Evolutionary conservation across 1,140 invertebrate species (phyloP).

Genomic region (Papilio aristodemus): DNA sequence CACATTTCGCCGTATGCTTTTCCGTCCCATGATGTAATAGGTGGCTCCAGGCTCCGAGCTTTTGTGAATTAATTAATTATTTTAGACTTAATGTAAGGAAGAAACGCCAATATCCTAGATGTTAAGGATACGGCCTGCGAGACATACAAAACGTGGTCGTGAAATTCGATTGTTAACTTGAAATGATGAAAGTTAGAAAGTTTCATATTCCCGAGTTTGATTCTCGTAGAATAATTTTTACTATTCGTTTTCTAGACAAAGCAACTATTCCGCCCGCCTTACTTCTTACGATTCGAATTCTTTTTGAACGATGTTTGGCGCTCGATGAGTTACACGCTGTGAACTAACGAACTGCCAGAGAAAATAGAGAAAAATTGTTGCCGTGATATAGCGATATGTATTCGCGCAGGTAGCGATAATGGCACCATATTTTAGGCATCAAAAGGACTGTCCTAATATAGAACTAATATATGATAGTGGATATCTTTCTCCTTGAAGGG

Average conservation of each 20-base stretch:
- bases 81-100: too few species aligned
- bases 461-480: neutral
- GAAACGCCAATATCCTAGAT: too few species aligned
- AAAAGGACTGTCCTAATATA: neutral
- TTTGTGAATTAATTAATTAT: too few species aligned
- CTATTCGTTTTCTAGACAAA: constrained; percentile 12
- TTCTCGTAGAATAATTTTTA: neutral
- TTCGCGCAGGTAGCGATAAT: constrained; percentile 20
- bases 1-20: too few species aligned
- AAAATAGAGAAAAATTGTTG: constrained; percentile 32
- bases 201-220: neutral
- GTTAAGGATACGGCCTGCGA: too few species aligned
- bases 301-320: constrained; percentile 29
- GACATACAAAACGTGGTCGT: too few species aligned
- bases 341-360: constrained; percentile 32
- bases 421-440: neutral
- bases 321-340: constrained; percentile 29
- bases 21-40: too few species aligned
- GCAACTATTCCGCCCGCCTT: neutral
- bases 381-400: constrained; percentile 31
- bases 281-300: constrained; percentile 7
- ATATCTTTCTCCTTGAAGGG: too few species aligned
- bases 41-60: too few species aligned
- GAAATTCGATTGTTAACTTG: too few species aligned
- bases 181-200: too few species aligned